Percentiles rank a stretch among this genome's conserved stretches.
Conservation (phyloP, 2,797 vertebrate genomes). For the Poeciliopsis presidionis region DNA sequence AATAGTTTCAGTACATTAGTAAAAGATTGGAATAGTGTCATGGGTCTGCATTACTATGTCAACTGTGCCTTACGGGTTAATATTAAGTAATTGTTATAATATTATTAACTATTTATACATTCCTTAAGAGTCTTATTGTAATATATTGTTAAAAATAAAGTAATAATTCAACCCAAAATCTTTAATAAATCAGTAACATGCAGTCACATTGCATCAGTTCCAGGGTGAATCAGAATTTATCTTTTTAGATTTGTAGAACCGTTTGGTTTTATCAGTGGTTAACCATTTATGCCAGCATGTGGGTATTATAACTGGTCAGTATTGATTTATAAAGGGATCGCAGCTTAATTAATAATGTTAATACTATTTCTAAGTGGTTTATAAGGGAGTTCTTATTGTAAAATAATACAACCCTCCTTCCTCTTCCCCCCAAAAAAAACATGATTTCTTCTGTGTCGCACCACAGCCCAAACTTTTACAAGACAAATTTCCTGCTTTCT, state of each 20-base stretch:
- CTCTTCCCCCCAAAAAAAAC: background rate
- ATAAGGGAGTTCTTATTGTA: background rate
- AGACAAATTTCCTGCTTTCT: conserved; percentile 39
- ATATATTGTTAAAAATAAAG: background rate
- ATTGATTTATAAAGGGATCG: background rate
- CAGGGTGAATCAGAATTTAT: background rate
- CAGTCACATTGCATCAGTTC: background rate
- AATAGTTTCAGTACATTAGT: background rate
- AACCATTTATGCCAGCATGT: background rate
- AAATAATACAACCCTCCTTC: background rate
- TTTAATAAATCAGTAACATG: background rate
- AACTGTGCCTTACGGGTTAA: background rate
- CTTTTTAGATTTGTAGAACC: background rate
- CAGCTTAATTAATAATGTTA: background rate
- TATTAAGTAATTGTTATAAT: background rate
- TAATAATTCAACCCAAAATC: background rate
- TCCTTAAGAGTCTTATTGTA: background rate
- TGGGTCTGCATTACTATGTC: background rate
- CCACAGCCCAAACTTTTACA: conserved; percentile 32
- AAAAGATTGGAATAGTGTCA: background rate
- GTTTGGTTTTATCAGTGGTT: background rate
- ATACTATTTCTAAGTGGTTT: background rate
- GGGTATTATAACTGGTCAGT: background rate
- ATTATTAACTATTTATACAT: background rate
- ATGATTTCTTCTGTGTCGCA: conserved; percentile 6